phyloP scores from a whole-genome alignment of 2,888 invertebrate genomes.

The Psylliodes chrysocephalus region DNA sequence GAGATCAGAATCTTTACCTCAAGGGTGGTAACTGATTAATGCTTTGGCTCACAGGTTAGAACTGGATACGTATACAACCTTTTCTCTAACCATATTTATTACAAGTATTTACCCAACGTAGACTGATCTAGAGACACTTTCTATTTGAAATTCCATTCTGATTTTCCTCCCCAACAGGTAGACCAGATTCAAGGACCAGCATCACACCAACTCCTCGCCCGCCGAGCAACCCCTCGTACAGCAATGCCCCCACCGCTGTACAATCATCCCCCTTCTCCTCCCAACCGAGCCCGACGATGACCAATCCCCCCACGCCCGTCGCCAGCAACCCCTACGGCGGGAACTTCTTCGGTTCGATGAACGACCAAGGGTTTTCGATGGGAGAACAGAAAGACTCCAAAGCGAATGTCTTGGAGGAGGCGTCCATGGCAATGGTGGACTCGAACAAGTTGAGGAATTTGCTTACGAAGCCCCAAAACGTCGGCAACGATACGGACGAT shows the following conservation, averaged over 20 bases:
- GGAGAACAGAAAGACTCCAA: constrained; percentile 66
- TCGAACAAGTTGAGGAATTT: constrained; percentile 64
- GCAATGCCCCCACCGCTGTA: constrained; percentile 54
- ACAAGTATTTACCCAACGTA: too few species aligned
- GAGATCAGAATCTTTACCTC: too few species aligned
- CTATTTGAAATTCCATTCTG: not conserved
- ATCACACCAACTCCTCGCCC: constrained; percentile 69
- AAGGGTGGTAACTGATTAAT: too few species aligned
- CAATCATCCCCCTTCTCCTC: constrained; percentile 66
- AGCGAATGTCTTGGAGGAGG: constrained; percentile 64
- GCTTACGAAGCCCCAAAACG: constrained; percentile 66
- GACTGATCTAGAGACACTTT: too few species aligned
- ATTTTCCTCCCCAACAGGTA: constrained; percentile 24
- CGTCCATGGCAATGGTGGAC: constrained; percentile 62
- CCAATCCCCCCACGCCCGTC: constrained; percentile 56
- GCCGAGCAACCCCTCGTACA: constrained; percentile 49
- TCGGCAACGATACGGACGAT: constrained; percentile 57
- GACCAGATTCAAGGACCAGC: constrained; percentile 75
- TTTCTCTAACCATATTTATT: too few species aligned
- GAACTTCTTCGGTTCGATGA: constrained; percentile 73
- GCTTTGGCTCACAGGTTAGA: too few species aligned
- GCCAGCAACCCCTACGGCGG: constrained; percentile 60
- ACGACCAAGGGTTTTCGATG: constrained; percentile 63
- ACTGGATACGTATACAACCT: too few species aligned
- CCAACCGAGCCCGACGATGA: constrained; percentile 67